Percentiles rank a stretch among this genome's conserved stretches.
phyloP scores from a whole-genome alignment of 2,888 invertebrate genomes.

The Amblyjoppa proteus region DNA sequence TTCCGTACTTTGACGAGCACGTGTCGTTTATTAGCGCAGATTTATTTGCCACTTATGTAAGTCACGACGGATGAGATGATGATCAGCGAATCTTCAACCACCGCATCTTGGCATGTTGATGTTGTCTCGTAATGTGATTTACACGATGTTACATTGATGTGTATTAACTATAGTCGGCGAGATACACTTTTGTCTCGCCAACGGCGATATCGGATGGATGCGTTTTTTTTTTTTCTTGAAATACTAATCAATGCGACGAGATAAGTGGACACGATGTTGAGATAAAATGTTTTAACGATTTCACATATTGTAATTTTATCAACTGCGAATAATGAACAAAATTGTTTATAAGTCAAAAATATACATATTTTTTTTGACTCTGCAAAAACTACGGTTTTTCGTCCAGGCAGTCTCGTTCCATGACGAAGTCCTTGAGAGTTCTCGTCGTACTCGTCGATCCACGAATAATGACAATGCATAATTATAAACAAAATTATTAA shows the following conservation, averaged over 20 bases:
- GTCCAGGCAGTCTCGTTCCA: slow-evolving; percentile 39
- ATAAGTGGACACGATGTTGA: slow-evolving; percentile 42
- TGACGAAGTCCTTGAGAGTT: slow-evolving; percentile 62
- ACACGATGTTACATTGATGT: slow-evolving; percentile 26
- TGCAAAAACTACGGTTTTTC: slow-evolving; percentile 9
- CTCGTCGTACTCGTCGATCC: slow-evolving; percentile 38
- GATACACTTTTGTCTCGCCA: background rate
- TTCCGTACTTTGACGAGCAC: slow-evolving; percentile 2
- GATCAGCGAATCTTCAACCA: background rate
- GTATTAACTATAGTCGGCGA: slow-evolving; percentile 1
- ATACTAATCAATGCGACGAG: slow-evolving; percentile 43
- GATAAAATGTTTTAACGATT: slow-evolving; percentile 6
- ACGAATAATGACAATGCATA: slow-evolving; percentile 58
- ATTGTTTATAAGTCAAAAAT: no score
- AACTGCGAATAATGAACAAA: background rate
- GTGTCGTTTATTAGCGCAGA: slow-evolving; percentile 19
- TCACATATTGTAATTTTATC: background rate
- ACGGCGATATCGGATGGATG: background rate
- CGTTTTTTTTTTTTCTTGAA: slow-evolving; percentile 6
- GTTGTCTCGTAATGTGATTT: slow-evolving; percentile 56
- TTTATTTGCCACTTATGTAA: slow-evolving; percentile 13
- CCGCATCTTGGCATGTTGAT: slow-evolving; percentile 60
- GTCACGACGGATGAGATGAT: slow-evolving; percentile 6
- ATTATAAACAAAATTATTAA: no score
- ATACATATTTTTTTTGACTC: no score